phyloP scores from a whole-genome alignment of 2,113 vertebrate species.

The Oncorhynchus keta region DNA sequence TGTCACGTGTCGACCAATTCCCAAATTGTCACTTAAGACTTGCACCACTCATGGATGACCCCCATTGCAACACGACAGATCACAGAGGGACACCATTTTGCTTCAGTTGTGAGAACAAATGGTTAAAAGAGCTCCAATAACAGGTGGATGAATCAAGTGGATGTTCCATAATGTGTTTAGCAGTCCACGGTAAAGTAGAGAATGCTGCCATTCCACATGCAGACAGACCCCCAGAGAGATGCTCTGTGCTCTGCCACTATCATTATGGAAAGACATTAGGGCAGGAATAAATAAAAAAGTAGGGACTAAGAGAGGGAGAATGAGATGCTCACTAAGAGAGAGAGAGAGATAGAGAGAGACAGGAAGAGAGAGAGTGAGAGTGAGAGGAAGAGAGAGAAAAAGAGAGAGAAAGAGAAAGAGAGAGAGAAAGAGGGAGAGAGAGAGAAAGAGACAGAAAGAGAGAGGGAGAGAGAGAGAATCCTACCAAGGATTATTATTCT shows the following conservation, averaged over 20 bases:
- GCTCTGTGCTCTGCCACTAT: constrained; percentile 1
- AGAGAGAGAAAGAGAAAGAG: too few species aligned
- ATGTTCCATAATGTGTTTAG: constrained; percentile 19
- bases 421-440: too few species aligned
- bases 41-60: not conserved
- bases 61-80: not conserved
- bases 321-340: too few species aligned
- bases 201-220: not conserved
- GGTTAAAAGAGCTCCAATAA: not conserved
- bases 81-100: not conserved
- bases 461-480: too few species aligned
- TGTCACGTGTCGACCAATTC: not conserved
- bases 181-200: constrained; percentile 9
- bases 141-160: constrained; percentile 1
- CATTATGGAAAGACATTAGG: constrained; percentile 25
- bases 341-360: too few species aligned
- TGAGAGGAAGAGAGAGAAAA: too few species aligned
- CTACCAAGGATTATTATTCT: too few species aligned
- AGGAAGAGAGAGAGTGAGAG: too few species aligned
- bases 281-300: constrained; percentile 18
- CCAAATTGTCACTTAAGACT: not conserved
- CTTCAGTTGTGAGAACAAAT: not conserved
- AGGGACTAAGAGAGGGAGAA: constrained; percentile 1
- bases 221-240: constrained; percentile 1
- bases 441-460: too few species aligned